phyloP scores from a whole-genome alignment of 2,113 vertebrate species.

The Microtus ochrogaster region DNA sequence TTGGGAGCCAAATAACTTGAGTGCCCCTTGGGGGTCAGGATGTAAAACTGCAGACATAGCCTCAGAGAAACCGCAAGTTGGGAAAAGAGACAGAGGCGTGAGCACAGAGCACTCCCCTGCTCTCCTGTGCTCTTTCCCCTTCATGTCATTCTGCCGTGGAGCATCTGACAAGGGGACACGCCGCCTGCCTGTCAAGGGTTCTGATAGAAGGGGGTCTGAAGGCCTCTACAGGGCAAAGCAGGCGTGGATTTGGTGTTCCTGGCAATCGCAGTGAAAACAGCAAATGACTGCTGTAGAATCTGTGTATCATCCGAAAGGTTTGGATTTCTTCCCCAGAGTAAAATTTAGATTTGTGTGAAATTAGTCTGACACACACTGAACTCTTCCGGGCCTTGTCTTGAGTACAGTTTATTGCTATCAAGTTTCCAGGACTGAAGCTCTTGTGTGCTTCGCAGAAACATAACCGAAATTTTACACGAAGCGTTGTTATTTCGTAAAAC shows the following conservation, averaged over 20 bases:
- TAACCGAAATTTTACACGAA: conserved; percentile 19
- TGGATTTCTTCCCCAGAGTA: conserved; percentile 57
- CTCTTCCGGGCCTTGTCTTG: conserved; percentile 50
- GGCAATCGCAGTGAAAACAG: neutral
- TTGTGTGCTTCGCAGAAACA: conserved; percentile 54
- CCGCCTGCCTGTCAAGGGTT: neutral
- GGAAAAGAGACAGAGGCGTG: neutral
- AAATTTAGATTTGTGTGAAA: conserved; percentile 51
- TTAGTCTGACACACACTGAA: conserved; percentile 22
- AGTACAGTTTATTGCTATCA: conserved; percentile 36
- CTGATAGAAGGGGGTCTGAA: neutral
- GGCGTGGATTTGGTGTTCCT: neutral
- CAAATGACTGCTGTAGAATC: neutral
- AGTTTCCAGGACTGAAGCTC: conserved; percentile 9
- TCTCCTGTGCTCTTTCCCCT: neutral
- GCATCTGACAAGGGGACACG: neutral
- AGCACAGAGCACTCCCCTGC: accelerated
- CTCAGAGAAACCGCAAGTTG: too few species aligned
- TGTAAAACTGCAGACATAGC: neutral
- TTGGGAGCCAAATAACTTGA: neutral
- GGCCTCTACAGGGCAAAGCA: neutral
- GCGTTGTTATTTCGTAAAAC: conserved; percentile 14
- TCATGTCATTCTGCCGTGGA: neutral
- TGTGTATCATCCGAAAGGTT: conserved; percentile 16
- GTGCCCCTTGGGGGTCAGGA: too few species aligned